Evolutionary conservation across 2,797 vertebrate species (phyloP), one percentile per base, ranked within the genome.

Genomic region (Coilia nasus): DNA sequence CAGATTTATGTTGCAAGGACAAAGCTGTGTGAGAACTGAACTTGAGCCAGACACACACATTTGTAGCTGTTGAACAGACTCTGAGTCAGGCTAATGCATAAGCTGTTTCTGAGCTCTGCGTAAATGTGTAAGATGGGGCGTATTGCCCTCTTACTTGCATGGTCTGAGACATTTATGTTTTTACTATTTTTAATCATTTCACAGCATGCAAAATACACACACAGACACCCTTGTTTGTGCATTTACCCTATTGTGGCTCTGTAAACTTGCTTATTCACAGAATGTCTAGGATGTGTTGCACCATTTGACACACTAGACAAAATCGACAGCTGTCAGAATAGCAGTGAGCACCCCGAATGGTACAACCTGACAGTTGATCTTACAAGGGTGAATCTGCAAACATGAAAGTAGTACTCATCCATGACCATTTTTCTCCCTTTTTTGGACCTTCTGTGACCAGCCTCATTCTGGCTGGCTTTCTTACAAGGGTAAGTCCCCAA

Each of bases 21-120:
- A 41, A 75, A 75, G 28, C 67, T 17, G 67, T 75, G 67, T 75
- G 67, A 75, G 67, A 41, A 17, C 67, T 75, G 67, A 35, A 35
- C 28, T 7, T 11, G 7, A 12, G 67, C 28, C 67, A 75, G 67
- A 28, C 23, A 31, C 23, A 67, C 64, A 75, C 28, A 75, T 19
- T 28, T 17, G 31, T 75, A 41, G 28, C 67, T 41, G 28, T 35
- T 31, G 28, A 75, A 35, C 28, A 41, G 67, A 41, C 14, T 47
- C 46, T 75, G 31, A 41, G 67, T 75, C 67, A 75, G 14, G 5
- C 28, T 35, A 19, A 41, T 75, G 35, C 15, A 41, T 41, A 75
- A 75, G 14, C 28, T 41, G 31, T 41, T 28, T 31, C 62, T 31
- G 28, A 35, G 67, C 67, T 75, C 67, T 31, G 14, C 19, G 67